Percentiles rank a stretch among this genome's conserved stretches.
Conservation (phyloP, 2,888 invertebrate genomes). For the Phlogophora meticulosa region DNA sequence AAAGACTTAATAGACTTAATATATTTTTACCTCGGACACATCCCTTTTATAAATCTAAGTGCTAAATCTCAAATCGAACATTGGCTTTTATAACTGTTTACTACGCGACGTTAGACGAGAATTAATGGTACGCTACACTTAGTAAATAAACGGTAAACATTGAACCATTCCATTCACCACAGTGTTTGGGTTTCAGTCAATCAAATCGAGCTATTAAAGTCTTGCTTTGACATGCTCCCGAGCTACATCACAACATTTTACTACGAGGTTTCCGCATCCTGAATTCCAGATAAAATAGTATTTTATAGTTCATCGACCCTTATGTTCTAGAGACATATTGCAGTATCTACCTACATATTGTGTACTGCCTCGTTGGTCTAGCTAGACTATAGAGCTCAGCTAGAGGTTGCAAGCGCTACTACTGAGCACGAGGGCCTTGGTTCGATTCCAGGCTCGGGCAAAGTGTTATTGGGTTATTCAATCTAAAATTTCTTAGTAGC, state of each 20-base stretch:
- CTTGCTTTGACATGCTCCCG: constrained; percentile 30
- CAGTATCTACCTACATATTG: too few species aligned
- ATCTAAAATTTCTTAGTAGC: too few species aligned
- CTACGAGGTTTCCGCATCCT: constrained; percentile 8
- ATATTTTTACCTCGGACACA: too few species aligned
- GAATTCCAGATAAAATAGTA: constrained; percentile 7
- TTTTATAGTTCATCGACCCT: constrained; percentile 5
- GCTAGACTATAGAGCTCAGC: too few species aligned
- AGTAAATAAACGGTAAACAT: constrained; percentile 25
- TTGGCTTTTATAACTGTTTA: constrained; percentile 13
- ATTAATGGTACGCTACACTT: constrained; percentile 28
- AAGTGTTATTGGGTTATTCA: too few species aligned
- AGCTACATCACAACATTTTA: constrained; percentile 24
- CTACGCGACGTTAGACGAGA: background rate
- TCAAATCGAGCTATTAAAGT: constrained; percentile 43
- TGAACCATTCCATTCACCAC: constrained; percentile 2
- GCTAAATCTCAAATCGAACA: background rate
- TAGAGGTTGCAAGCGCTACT: too few species aligned
- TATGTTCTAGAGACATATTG: background rate
- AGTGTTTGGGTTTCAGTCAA: constrained; percentile 36
- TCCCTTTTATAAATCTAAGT: background rate
- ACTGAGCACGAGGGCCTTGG: too few species aligned
- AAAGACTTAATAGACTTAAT: too few species aligned
- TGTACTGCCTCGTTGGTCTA: too few species aligned
- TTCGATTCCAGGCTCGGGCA: too few species aligned